These are phyloP conservation scores for Drosophila mayri DNA, from an alignment of 1,140 invertebrate genomes.

Conservation along the genomic window DNA sequence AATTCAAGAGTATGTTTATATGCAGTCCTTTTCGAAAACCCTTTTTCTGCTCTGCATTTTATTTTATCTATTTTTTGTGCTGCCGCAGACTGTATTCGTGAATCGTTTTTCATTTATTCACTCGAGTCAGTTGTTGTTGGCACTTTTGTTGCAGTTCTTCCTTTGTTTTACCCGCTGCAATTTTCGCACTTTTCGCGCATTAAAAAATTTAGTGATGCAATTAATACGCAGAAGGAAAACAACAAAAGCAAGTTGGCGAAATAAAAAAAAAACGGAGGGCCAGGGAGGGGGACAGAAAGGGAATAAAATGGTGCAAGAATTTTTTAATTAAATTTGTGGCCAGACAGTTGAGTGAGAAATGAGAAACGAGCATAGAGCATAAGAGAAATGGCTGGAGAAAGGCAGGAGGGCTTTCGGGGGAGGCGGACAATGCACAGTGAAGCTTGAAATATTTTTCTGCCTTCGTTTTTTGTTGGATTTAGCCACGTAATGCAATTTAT, in stretches of 20 bases:
- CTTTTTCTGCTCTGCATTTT: constrained; percentile 4
- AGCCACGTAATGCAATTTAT: constrained; percentile 79
- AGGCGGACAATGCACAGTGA: constrained; percentile 48
- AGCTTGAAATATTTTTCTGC: constrained; percentile 63
- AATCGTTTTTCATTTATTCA: constrained; percentile 63
- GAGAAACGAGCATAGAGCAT: constrained; percentile 34
- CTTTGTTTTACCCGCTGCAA: constrained; percentile 66
- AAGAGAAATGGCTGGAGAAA: constrained; percentile 21
- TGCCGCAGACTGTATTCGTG: constrained; percentile 55
- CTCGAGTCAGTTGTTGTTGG: constrained; percentile 17
- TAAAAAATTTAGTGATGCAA: constrained; percentile 81
- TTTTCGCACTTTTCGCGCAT: constrained; percentile 80
- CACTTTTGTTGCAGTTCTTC: constrained; percentile 37
- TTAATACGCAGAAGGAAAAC: constrained; percentile 68
- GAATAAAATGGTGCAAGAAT: constrained; percentile 78
- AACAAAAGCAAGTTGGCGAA: constrained; percentile 34
- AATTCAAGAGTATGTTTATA: not conserved
- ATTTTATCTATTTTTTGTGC: not conserved
- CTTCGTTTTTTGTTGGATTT: constrained; percentile 15
- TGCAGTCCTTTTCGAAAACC: not conserved
- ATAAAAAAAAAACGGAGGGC: not conserved
- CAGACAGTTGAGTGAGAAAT: constrained; percentile 79
- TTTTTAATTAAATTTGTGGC: constrained; percentile 82
- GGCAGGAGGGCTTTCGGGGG: not conserved
- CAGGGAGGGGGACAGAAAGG: constrained; percentile 10